Conservation (phyloP, 2,888 invertebrate species). For the Scaptomyza polygonia region DNA sequence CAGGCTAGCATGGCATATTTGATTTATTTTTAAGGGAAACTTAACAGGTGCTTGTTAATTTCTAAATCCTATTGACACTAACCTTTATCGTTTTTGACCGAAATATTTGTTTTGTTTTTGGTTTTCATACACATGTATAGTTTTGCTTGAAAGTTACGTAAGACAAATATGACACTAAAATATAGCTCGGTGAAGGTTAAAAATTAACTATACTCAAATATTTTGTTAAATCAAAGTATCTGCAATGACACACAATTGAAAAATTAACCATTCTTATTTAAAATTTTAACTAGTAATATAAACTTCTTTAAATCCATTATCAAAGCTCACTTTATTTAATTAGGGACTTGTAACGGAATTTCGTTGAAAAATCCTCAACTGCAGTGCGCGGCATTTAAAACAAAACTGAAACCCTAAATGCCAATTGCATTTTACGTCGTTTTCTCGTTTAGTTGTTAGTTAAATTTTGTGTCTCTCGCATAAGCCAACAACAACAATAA, state of each 20-base stretch:
- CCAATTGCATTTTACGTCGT: slow-evolving; percentile 47
- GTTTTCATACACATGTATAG: no score
- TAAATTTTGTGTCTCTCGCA: slow-evolving; percentile 54
- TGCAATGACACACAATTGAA: neutral
- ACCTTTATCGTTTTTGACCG: slow-evolving; percentile 9
- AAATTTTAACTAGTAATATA: neutral
- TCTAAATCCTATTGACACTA: slow-evolving; percentile 35
- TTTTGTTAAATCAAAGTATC: no score
- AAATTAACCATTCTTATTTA: neutral
- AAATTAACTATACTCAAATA: neutral
- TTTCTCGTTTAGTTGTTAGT: slow-evolving; percentile 32
- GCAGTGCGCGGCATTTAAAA: slow-evolving; percentile 59
- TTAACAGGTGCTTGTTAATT: slow-evolving; percentile 62
- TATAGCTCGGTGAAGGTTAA: neutral
- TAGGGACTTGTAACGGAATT: neutral
- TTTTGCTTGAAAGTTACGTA: neutral
- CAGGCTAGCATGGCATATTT: slow-evolving; percentile 13
- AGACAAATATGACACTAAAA: neutral
- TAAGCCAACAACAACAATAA: slow-evolving; percentile 32
- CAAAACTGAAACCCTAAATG: slow-evolving; percentile 56
- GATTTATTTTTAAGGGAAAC: slow-evolving; percentile 31
- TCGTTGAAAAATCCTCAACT: slow-evolving; percentile 39
- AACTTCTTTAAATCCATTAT: neutral
- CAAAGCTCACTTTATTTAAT: neutral
- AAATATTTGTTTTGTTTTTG: slow-evolving; percentile 2